A percentile compares a stretch with the other conserved stretches of the same genome.
These are phyloP conservation scores for Agrenia bidenticulata DNA, from an alignment of 2,888 invertebrate species.

Conservation along the genomic window DNA sequence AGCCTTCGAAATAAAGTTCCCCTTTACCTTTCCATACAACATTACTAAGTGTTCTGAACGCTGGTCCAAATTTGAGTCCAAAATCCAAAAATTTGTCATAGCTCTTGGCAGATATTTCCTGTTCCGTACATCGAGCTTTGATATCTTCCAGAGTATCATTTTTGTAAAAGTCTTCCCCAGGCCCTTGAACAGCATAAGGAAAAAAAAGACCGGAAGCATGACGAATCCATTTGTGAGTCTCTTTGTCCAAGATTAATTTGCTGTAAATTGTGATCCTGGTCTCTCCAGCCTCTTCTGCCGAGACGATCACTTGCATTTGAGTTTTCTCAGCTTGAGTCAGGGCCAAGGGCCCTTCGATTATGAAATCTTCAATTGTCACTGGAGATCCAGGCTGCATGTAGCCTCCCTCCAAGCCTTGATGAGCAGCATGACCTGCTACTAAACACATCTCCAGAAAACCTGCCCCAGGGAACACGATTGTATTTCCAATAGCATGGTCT, in stretches of 20 bases:
- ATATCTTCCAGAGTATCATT: neutral
- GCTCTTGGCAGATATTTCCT: neutral
- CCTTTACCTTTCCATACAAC: constrained; percentile 12
- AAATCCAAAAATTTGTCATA: constrained; percentile 15
- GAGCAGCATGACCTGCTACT: constrained; percentile 18
- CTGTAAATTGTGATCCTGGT: constrained; percentile 13
- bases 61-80: constrained; percentile 25
- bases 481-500: constrained; percentile 32
- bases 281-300: neutral
- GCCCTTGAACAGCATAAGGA: constrained; percentile 4
- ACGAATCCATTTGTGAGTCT: constrained; percentile 6
- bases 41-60: constrained; percentile 13
- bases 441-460: constrained; percentile 31
- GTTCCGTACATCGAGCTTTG: neutral
- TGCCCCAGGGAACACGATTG: constrained; percentile 27
- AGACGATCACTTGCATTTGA: constrained; percentile 17
- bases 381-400: constrained; percentile 16
- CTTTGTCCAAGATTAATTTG: constrained; percentile 6
- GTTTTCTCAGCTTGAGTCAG: constrained; percentile 5
- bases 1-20: neutral
- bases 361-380: constrained; percentile 18
- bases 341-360: constrained; percentile 22
- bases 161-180: neutral
- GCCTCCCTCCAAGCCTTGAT: constrained; percentile 18
- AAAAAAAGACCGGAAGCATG: constrained; percentile 11